Evolutionary conservation across 2,888 invertebrate species (phyloP), one percentile per base, ranked within the genome.

Genomic region (Nomada ferruginata): DNA sequence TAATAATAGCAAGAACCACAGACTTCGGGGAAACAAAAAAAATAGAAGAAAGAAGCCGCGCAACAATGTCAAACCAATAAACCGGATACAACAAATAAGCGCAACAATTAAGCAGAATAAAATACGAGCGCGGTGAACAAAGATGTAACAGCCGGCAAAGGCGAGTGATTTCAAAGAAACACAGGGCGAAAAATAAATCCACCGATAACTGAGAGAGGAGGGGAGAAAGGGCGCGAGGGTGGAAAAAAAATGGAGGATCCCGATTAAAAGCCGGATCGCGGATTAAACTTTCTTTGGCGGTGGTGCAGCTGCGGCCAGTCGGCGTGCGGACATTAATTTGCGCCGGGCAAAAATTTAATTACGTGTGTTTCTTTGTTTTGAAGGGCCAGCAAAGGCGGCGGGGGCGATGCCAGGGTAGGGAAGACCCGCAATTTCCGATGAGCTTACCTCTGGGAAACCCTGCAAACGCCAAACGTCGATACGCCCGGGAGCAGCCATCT

Each of bases 361-460:
- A 93, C 91, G 90, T 89, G 87, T 91, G 90, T 92, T 93, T 93
- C 93, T 91, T 92, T 92, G 92, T 92, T 92, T 92, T 91, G 88
- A 89, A 88, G 88, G 89, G 84, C 83, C 79, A 74, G 85, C 79
- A 87, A 89, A 89, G 86, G 89, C 75, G 87, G 87, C 87, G 88
- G 92, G 90, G 90, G 90, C 89, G 88, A 91, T 90, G 90, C 88
- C 85, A 92, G 92, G 93, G 92, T 92, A 92, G 90, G 92, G 93
- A 94, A 94, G 93, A 92, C 93, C 91, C 85, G 85, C 93, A 93
- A 93, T 91, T 92, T 89, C 93, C 93, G 93, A 93, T 94, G 93
- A 93, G 93, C 93, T 93, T 93, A 93, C 93, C 93, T 92, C 91
- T 90, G 91, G 87, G 93, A 93, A 93, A 93, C 93, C 93, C 87